phyloP scores from a whole-genome alignment of 2,888 invertebrate genomes.

The Crioceris asparagi region DNA sequence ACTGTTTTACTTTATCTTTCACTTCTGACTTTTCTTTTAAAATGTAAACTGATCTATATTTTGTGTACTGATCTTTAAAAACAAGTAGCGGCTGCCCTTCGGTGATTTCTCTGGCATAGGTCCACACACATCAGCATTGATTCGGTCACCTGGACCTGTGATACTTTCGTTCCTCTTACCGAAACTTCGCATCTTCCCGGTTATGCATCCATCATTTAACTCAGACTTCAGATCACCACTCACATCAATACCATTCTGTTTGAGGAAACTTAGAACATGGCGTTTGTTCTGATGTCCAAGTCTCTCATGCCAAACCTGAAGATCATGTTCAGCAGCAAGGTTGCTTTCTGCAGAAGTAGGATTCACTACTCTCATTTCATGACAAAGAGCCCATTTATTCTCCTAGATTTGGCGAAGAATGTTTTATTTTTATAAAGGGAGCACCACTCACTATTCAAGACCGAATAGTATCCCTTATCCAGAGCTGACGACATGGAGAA shows the following conservation, averaged over 20 bases:
- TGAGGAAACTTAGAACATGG: constrained; percentile 1
- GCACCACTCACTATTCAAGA: no score
- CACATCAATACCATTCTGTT: constrained; percentile 1
- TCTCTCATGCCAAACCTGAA: constrained; percentile 6
- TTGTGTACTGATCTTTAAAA: constrained; percentile 4
- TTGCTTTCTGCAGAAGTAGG: no score
- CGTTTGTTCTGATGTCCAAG: constrained; percentile 4
- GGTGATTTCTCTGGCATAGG: constrained; percentile 1
- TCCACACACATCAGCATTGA: constrained; percentile 5
- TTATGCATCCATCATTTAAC: no score
- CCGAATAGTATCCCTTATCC: no score
- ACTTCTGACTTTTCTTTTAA: constrained; percentile 4
- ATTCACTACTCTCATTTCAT: no score
- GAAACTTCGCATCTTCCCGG: no score
- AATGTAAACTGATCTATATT: constrained; percentile 1
- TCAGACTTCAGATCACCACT: no score
- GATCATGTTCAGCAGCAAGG: neutral
- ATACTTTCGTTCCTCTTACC: neutral
- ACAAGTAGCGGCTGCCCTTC: neutral
- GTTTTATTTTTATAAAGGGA: no score
- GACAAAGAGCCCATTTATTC: no score
- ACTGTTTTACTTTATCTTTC: neutral
- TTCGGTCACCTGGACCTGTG: neutral
- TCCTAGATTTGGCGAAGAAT: no score
- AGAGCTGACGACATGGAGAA: no score